These are phyloP conservation scores for Seriola rivoliana DNA, from an alignment of 2,113 vertebrate species.

Conservation along the genomic window DNA sequence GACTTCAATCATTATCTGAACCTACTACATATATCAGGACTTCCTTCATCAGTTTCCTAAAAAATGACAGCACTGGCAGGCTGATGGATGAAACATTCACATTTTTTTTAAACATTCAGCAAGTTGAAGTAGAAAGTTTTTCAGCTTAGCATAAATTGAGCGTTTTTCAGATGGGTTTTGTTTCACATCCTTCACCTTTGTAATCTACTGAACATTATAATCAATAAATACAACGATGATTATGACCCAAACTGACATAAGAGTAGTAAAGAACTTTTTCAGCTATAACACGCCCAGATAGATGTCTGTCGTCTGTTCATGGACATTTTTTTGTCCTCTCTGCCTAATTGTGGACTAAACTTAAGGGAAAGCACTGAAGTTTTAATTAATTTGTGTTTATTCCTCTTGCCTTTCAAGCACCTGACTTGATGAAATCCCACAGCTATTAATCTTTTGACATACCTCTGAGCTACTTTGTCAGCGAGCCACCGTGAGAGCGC, in stretches of 20 bases:
- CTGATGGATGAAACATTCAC: neutral
- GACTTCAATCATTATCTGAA: neutral
- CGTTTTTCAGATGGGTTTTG: neutral
- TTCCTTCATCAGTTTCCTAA: neutral
- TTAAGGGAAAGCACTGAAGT: constrained; percentile 51
- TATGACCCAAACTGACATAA: neutral
- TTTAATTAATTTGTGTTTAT: constrained; percentile 74
- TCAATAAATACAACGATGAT: neutral
- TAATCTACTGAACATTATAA: neutral
- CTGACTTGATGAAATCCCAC: constrained; percentile 75
- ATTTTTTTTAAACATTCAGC: neutral
- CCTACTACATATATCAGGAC: neutral
- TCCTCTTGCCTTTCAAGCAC: constrained; percentile 58
- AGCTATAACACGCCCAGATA: neutral
- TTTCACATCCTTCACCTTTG: neutral
- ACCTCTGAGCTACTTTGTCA: constrained; percentile 78
- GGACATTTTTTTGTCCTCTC: neutral
- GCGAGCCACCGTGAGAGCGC: constrained; percentile 65
- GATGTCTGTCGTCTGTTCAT: neutral
- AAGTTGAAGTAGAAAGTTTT: neutral
- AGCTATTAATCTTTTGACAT: constrained; percentile 81
- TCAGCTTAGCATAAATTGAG: neutral
- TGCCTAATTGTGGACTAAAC: constrained; percentile 32
- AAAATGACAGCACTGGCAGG: neutral
- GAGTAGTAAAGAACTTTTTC: neutral